A percentile compares a stretch with the other conserved stretches of the same genome.
These are phyloP conservation scores for Helicoverpa zea DNA, from an alignment of 1,140 invertebrate genomes.

Conservation along the genomic window DNA sequence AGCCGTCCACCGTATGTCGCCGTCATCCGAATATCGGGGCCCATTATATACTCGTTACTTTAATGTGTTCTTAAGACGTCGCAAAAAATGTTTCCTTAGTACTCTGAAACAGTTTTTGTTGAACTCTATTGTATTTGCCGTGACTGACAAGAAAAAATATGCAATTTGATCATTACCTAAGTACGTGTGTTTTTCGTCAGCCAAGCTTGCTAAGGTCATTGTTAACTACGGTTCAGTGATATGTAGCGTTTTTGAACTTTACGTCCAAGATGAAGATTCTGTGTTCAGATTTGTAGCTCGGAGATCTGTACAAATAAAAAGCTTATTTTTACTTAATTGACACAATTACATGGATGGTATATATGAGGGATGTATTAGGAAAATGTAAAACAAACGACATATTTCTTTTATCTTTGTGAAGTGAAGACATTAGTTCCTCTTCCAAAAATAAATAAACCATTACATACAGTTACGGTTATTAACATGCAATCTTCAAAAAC, in stretches of 20 bases:
- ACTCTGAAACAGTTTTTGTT: constrained; percentile 41
- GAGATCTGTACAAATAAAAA: too few relatives aligned
- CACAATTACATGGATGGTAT: too few relatives aligned
- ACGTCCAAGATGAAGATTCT: neutral
- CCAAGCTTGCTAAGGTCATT: constrained; percentile 21
- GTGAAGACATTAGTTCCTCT: too few relatives aligned
- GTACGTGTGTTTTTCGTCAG: neutral
- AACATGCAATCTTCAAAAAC: too few relatives aligned
- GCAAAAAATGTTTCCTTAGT: constrained; percentile 53
- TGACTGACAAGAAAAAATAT: constrained; percentile 25
- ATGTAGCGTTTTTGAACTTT: neutral
- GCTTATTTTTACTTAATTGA: too few relatives aligned
- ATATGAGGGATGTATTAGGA: too few relatives aligned
- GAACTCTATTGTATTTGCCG: constrained; percentile 35
- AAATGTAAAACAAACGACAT: too few relatives aligned
- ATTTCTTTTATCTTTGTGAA: too few relatives aligned
- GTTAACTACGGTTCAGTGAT: neutral
- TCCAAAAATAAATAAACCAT: too few relatives aligned
- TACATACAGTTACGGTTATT: too few relatives aligned
- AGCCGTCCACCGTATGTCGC: constrained; percentile 41
- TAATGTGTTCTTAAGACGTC: constrained; percentile 51
- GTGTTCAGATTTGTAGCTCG: too few relatives aligned
- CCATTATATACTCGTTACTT: constrained; percentile 64
- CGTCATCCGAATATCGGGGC: constrained; percentile 53
- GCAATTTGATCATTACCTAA: constrained; percentile 29